phyloP scores from a whole-genome alignment of 35 echinoderm and acorn worm species.

The Lytechinus variegatus region DNA sequence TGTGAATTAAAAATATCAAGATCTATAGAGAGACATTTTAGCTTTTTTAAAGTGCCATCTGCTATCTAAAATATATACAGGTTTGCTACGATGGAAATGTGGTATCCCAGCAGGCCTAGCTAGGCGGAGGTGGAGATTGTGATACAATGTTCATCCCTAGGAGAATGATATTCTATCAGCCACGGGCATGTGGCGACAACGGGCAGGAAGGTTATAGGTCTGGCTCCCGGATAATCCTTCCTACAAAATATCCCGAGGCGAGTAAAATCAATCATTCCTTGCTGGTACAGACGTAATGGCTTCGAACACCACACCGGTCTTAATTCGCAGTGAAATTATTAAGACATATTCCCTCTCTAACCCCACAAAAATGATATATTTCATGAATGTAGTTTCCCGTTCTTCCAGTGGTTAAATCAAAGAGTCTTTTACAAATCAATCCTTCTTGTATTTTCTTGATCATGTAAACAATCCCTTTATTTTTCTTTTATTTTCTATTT shows the following conservation, averaged over 20 bases:
- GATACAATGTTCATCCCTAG: background rate
- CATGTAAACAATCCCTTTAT: too few relatives aligned
- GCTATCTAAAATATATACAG: background rate
- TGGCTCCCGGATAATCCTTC: background rate
- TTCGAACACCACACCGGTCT: background rate
- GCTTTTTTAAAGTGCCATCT: background rate
- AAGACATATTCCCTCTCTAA: too few relatives aligned
- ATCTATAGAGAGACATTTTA: background rate
- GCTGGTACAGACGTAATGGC: background rate
- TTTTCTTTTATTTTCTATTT: background rate
- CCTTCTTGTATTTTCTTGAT: background rate
- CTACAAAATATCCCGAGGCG: background rate
- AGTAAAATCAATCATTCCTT: background rate
- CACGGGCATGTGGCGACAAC: background rate
- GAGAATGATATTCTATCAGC: conserved; percentile 12
- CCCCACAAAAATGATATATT: too few relatives aligned
- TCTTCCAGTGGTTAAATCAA: background rate
- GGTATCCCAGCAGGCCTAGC: background rate
- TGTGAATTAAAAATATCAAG: background rate
- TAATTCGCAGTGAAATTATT: background rate
- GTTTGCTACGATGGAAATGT: background rate
- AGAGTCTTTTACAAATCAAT: background rate
- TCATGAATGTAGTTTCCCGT: too few relatives aligned
- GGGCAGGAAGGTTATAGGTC: background rate
- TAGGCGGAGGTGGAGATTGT: background rate